Evolutionary conservation across 30 jellyfish, hydroid and myxozoan genomes (phyloP), one percentile per base, ranked within the genome.

Genomic region (Turritopsis rubra): DNA sequence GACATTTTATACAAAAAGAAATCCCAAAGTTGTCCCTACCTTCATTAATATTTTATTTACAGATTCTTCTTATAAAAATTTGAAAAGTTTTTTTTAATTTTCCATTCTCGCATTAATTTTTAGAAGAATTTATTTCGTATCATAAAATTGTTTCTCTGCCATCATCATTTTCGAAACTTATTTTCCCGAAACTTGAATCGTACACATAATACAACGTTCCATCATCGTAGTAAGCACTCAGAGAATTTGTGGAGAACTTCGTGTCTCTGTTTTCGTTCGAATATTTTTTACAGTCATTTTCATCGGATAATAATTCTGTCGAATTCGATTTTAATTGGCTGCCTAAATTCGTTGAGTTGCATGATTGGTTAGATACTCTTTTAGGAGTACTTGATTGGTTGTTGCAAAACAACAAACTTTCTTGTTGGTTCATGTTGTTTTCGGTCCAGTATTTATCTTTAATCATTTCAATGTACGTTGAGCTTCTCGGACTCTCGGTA

Each of bases 301-400:
- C 60, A 41, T 41, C 13, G 60, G 60, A 3, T 41, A 41, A 41
- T 41, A 41, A 41, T 3, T 41, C 60, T 41, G 5, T 13, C 60
- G 60, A 41, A 41, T 41, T 41, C 60, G 13, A 41, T 41, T 41
- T 13, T 41, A 13, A 41, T 41, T 41, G 60, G 60, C 60, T 3
- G 13, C 13, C 13, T 3, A 41, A 5, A 41, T 41, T 41, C 60
- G 60, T 3, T 41, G 60, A 13, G 13, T 41, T 41, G 60, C 60
- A 7, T 68, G 77, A 68, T 68, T 68, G 77, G 77, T 68, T 23
- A n/a, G n/a, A n/a, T n/a, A n/a, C n/a, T n/a, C n/a, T n/a, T n/a
- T n/a, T n/a, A n/a, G n/a, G n/a, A n/a, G n/a, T n/a, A n/a, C 21
- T 68, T 68, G 77, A 68, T 68, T 68, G 77, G 77, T 68, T 23